These are phyloP conservation scores for Pseudonaja textilis DNA, from an alignment of 2,113 vertebrate species.

Conservation along the genomic window DNA sequence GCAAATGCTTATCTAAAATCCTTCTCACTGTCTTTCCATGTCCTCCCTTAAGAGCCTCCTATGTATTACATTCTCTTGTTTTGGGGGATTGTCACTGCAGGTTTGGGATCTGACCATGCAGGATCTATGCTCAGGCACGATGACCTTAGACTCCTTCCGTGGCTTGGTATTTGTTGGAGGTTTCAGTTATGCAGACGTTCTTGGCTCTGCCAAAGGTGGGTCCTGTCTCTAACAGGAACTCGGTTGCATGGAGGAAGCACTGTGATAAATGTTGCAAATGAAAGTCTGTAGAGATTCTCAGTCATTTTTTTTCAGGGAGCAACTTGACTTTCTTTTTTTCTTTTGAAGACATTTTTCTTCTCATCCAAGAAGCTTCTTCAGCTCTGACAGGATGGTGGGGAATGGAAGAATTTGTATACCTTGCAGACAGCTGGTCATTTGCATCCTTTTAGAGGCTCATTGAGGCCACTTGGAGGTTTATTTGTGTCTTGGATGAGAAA, in stretches of 20 bases:
- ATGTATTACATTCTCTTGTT: no score
- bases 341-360: no score
- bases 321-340: no score
- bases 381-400: no score
- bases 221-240: neutral
- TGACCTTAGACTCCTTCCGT: conserved; percentile 78
- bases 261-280: neutral
- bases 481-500: no score
- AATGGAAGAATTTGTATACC: no score
- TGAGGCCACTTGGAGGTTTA: no score
- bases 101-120: conserved; percentile 95
- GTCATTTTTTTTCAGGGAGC: no score
- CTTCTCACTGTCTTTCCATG: neutral
- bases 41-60: neutral
- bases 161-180: conserved; percentile 89
- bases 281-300: no score
- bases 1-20: neutral
- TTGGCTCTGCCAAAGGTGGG: conserved; percentile 91
- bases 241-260: neutral
- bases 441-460: no score
- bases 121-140: conserved; percentile 79
- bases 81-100: conserved; percentile 50
- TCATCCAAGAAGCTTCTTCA: no score
- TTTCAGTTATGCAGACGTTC: conserved; percentile 89
- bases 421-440: no score